A percentile compares a stretch with the other conserved stretches of the same genome.
Conservation (phyloP, 2,113 vertebrate species). For the Arvicanthis niloticus region DNA sequence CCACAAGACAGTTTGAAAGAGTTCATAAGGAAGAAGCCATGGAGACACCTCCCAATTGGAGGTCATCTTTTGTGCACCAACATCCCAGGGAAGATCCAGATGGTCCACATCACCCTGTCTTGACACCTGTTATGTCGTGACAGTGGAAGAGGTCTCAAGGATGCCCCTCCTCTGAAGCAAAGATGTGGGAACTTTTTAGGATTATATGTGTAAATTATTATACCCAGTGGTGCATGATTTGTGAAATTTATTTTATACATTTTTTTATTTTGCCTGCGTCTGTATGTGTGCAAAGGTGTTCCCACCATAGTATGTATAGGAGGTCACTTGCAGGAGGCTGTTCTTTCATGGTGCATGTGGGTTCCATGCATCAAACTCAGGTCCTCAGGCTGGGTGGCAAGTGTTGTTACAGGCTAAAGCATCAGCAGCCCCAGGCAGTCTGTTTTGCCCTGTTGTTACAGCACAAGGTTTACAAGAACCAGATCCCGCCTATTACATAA, state of each 20-base stretch:
- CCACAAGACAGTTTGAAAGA: not conserved
- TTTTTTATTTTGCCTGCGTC: not conserved
- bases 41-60: not conserved
- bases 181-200: not conserved
- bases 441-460: not conserved
- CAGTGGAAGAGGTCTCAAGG: not conserved
- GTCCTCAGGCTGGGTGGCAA: not conserved
- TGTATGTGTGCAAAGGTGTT: not conserved
- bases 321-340: not conserved
- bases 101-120: rapidly evolving
- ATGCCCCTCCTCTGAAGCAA: not conserved
- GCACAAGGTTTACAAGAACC: not conserved
- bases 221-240: not conserved
- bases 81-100: not conserved
- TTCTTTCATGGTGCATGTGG: not conserved
- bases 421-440: not conserved
- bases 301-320: no score
- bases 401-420: no score
- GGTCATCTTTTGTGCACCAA: not conserved
- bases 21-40: not conserved
- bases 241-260: not conserved
- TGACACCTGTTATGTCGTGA: not conserved
- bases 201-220: not conserved
- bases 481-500: no score
- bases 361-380: not conserved